Conservation (phyloP, 2,888 invertebrate genomes). For the Iselma pallidipennis region DNA sequence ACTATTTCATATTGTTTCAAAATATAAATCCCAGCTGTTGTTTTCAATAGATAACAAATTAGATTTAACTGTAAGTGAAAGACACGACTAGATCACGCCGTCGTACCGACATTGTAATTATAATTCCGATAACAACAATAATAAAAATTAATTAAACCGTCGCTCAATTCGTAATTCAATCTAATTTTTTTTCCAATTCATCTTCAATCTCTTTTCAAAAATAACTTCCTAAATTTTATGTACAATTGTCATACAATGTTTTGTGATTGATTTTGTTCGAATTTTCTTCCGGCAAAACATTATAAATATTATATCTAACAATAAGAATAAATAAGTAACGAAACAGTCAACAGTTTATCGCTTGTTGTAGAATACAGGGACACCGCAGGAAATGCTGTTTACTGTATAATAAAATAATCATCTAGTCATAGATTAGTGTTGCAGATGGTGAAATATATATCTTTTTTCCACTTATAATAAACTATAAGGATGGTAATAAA, state of each 20-base stretch:
- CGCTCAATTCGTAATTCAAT: neutral
- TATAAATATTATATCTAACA: neutral
- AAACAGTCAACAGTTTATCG: neutral
- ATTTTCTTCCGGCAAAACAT: neutral
- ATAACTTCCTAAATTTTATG: too few species aligned
- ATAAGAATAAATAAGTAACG: neutral
- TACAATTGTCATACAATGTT: too few species aligned
- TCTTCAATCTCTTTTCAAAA: too few species aligned
- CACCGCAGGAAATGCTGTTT: neutral
- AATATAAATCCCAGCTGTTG: neutral
- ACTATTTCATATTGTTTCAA: neutral
- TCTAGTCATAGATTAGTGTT: neutral
- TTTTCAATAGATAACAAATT: neutral
- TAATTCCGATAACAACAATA: neutral
- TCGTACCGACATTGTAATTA: neutral
- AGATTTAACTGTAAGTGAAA: neutral
- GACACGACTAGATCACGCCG: neutral
- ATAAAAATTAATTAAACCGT: neutral
- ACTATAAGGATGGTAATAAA: constrained; percentile 18
- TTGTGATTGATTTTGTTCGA: neutral
- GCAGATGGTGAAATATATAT: neutral
- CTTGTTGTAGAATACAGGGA: neutral
- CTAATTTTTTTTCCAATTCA: neutral
- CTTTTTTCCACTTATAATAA: constrained; percentile 2
- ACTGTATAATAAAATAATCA: constrained; percentile 2